These are phyloP conservation scores for Crotalus adamanteus DNA, from an alignment of 2,797 vertebrate species.

Conservation along the genomic window DNA sequence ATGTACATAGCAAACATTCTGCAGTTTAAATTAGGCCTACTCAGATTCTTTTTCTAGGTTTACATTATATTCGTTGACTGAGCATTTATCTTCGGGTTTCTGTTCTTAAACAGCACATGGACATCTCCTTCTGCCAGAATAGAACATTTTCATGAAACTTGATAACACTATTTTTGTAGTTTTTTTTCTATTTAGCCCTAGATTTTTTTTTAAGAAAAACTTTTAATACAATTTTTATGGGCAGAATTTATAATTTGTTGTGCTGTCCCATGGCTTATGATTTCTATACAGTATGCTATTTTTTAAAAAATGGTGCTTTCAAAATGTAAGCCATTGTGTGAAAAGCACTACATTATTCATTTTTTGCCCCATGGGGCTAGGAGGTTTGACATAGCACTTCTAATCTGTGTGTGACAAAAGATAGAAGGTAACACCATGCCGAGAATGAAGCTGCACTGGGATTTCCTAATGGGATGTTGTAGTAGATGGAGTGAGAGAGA, in stretches of 20 bases:
- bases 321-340: neutral
- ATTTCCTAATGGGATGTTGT: neutral
- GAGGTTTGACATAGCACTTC: neutral
- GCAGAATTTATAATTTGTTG: neutral
- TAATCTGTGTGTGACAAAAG: neutral
- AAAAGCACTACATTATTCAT: neutral
- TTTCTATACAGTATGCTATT: neutral
- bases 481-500: neutral
- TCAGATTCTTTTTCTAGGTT: rapidly evolving
- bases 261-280: neutral
- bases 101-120: neutral
- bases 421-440: neutral
- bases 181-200: neutral
- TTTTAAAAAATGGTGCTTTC: neutral
- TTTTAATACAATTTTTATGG: neutral
- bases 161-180: neutral
- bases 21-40: neutral
- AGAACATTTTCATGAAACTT: neutral
- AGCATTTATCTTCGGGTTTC: neutral
- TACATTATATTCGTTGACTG: rapidly evolving
- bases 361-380: neutral
- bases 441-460: neutral
- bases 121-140: neutral
- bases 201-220: neutral
- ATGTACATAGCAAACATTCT: neutral